Evolutionary conservation across 1,140 invertebrate species (phyloP).

Genomic region (Anthonomus grandis): DNA sequence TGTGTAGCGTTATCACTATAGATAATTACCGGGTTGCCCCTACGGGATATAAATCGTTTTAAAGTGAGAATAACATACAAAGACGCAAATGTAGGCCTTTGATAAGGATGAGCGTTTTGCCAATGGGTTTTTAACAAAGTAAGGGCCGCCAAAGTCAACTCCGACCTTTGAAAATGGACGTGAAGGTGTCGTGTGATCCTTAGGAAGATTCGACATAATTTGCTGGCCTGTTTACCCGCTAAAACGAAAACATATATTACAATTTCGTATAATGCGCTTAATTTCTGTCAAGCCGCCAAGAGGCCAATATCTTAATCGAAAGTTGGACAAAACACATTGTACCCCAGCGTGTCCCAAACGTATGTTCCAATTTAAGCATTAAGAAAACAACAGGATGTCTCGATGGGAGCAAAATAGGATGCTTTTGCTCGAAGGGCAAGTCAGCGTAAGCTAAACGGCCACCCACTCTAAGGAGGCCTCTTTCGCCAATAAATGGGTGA

Average conservation of each 20-base stretch:
- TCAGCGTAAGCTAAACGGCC: conserved; percentile 32
- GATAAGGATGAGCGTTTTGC: conserved; percentile 20
- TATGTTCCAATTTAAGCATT: conserved; percentile 17
- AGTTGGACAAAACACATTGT: conserved; percentile 9
- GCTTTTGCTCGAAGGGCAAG: conserved; percentile 24
- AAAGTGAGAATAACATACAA: conserved; percentile 46
- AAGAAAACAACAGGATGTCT: conserved; percentile 9
- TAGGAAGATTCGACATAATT: conserved; percentile 23
- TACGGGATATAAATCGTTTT: conserved; percentile 45
- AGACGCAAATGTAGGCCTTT: conserved; percentile 47
- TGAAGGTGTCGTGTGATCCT: background rate
- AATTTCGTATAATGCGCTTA: conserved; percentile 14
- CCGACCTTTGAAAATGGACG: conserved; percentile 13
- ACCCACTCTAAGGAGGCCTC: conserved; percentile 34
- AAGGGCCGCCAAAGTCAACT: conserved; percentile 27
- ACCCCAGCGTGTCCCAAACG: conserved; percentile 18
- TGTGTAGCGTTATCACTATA: conserved; percentile 25
- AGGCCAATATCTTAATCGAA: conserved; percentile 24
- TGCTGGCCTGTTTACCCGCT: conserved; percentile 1
- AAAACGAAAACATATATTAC: conserved; percentile 18
- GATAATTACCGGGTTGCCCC: conserved; percentile 29
- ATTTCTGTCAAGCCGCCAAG: conserved; percentile 5
- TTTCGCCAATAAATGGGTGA: conserved; percentile 23
- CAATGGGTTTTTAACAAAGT: conserved; percentile 9
- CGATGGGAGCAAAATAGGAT: conserved; percentile 22